Percentiles rank a stretch among this genome's conserved stretches.
Evolutionary conservation across 2,797 vertebrate species (phyloP).

Genomic region (Arrhamphus sclerolepis): DNA sequence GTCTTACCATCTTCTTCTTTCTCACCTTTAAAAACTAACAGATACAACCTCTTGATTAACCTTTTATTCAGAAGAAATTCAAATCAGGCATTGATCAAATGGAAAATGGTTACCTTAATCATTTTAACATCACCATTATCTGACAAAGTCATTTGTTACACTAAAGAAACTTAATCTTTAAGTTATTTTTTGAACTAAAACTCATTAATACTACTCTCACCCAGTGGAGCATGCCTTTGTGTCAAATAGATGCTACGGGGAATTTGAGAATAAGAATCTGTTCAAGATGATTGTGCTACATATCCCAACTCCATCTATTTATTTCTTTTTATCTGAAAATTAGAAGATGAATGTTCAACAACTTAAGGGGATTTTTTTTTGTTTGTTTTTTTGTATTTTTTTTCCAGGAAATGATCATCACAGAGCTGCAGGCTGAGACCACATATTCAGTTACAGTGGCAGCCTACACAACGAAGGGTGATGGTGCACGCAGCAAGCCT

Average conservation of each 20-base stretch:
- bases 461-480: conserved; percentile 97
- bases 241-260: conserved; percentile 11
- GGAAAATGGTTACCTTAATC: neutral
- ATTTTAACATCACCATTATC: neutral
- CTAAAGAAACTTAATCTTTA: neutral
- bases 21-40: too few species aligned
- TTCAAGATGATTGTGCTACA: too few species aligned
- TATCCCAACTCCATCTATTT: neutral
- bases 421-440: conserved; percentile 94
- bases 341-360: conserved; percentile 15
- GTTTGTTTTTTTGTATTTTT: conserved; percentile 16
- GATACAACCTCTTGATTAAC: neutral
- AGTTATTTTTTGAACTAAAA: too few species aligned
- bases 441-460: conserved; percentile 96
- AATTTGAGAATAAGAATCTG: too few species aligned
- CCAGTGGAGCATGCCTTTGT: conserved; percentile 3
- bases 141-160: neutral
- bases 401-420: conserved; percentile 94
- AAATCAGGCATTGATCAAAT: neutral
- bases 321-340: conserved; percentile 27
- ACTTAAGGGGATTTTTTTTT: too few species aligned
- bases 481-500: conserved; percentile 97
- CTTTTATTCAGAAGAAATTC: neutral
- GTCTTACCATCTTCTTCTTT: too few species aligned
- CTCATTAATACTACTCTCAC: too few species aligned